These are phyloP conservation scores for Scaptomyza montana DNA, from an alignment of 1,140 invertebrate genomes.

Conservation along the genomic window DNA sequence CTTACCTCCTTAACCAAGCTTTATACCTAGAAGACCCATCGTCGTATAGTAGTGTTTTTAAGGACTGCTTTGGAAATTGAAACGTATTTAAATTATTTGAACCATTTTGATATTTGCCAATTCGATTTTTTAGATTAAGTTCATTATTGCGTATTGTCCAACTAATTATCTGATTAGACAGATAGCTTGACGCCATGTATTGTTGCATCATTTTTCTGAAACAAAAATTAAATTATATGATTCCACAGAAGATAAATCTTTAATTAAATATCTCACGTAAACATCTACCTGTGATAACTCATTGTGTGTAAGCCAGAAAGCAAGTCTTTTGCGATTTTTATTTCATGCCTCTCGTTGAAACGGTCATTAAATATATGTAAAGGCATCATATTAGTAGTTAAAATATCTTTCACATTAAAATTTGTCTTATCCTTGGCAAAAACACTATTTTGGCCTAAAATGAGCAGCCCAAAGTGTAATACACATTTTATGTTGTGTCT, in stretches of 20 bases:
- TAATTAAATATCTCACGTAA: not conserved
- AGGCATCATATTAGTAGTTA: conserved; percentile 37
- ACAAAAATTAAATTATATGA: not conserved
- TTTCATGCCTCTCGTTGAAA: not conserved
- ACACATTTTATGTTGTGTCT: not conserved
- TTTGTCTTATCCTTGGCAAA: conserved; percentile 1
- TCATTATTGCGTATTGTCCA: not conserved
- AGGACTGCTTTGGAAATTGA: not conserved
- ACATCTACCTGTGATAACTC: conserved; percentile 32
- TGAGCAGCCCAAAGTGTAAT: not conserved
- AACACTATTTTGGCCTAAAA: not conserved
- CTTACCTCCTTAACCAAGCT: conserved; percentile 49
- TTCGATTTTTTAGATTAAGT: conserved; percentile 14
- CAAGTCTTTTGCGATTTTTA: conserved; percentile 7
- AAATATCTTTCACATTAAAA: conserved; percentile 35
- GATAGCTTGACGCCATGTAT: conserved; percentile 47
- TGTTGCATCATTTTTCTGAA: conserved; percentile 56
- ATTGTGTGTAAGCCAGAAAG: conserved; percentile 16
- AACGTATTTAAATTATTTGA: not conserved
- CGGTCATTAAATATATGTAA: conserved; percentile 9
- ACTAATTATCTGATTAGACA: conserved; percentile 44
- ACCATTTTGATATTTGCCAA: conserved; percentile 23
- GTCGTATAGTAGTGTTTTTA: conserved; percentile 41
- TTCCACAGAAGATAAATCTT: no score
- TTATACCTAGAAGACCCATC: conserved; percentile 49